These are phyloP conservation scores for Orchesellides sinensis DNA, from an alignment of 2,888 invertebrate genomes.

Conservation along the genomic window DNA sequence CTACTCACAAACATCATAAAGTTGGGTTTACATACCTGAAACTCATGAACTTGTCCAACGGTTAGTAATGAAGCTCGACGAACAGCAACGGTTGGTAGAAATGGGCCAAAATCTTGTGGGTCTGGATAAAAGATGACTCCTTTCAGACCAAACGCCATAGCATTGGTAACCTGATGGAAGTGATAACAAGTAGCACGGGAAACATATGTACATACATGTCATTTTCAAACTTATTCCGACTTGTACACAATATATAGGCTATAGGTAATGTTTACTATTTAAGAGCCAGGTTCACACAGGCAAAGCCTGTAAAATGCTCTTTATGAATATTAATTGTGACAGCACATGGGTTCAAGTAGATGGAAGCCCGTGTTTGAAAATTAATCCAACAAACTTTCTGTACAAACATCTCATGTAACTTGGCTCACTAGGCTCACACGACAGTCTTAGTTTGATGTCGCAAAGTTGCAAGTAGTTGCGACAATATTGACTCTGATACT, in stretches of 20 bases:
- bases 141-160: constrained; percentile 70
- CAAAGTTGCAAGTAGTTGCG: constrained; percentile 28
- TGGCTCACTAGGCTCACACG: too few relatives aligned
- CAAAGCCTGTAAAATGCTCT: too few relatives aligned
- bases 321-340: too few relatives aligned
- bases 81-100: constrained; percentile 69
- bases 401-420: constrained; percentile 9
- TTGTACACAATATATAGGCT: not conserved
- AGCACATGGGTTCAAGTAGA: too few relatives aligned
- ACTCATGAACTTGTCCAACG: constrained; percentile 73
- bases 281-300: too few relatives aligned
- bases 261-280: too few relatives aligned
- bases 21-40: constrained; percentile 65
- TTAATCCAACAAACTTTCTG: constrained; percentile 47
- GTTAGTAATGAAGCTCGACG: constrained; percentile 70
- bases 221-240: not conserved
- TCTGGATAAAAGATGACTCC: constrained; percentile 74
- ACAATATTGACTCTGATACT: constrained; percentile 57
- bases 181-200: not conserved
- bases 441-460: not conserved
- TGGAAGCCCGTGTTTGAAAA: constrained; percentile 5
- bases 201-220: not conserved
- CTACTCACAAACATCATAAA: not conserved
- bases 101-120: constrained; percentile 73
- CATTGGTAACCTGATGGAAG: constrained; percentile 66